These are phyloP conservation scores for Caenorhabditis zanzibari DNA, from an alignment of 2,888 invertebrate species.

Conservation along the genomic window DNA sequence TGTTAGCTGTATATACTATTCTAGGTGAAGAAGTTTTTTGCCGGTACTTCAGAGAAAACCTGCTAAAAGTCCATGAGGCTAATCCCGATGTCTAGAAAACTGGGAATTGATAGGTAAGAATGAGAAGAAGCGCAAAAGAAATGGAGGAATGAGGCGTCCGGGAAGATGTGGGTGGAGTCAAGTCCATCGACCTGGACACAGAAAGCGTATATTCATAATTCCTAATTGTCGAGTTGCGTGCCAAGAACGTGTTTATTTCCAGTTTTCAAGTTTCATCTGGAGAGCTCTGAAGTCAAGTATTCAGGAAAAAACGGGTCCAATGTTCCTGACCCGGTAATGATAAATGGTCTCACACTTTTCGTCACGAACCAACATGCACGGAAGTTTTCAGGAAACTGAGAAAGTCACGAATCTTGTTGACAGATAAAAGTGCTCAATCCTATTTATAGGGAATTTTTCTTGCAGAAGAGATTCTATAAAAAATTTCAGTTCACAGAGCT, in stretches of 20 bases:
- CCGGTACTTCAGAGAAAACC: no score
- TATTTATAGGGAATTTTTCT: no score
- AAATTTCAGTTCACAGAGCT: no score
- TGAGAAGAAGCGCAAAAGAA: neutral
- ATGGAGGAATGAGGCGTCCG: constrained; percentile 22
- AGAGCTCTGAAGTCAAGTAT: neutral
- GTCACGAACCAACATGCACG: constrained; percentile 25
- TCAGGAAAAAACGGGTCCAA: constrained; percentile 20
- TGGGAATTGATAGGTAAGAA: neutral
- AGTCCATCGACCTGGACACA: constrained; percentile 13
- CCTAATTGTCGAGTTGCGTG: constrained; percentile 58
- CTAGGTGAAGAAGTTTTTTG: no score
- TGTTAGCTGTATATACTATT: neutral
- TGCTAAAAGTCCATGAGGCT: neutral
- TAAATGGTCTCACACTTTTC: constrained; percentile 2
- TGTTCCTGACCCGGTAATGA: constrained; percentile 12
- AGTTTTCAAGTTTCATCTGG: neutral
- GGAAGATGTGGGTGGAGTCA: constrained; percentile 47
- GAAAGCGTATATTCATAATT: constrained; percentile 44
- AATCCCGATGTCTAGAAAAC: constrained; percentile 7
- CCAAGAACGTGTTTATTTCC: constrained; percentile 47
- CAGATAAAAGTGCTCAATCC: neutral
- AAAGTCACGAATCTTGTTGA: constrained; percentile 25
- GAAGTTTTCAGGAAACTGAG: neutral
- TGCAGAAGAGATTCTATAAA: no score